Conservation (phyloP, 2,888 invertebrate genomes). For the Cynaeus angustus region DNA sequence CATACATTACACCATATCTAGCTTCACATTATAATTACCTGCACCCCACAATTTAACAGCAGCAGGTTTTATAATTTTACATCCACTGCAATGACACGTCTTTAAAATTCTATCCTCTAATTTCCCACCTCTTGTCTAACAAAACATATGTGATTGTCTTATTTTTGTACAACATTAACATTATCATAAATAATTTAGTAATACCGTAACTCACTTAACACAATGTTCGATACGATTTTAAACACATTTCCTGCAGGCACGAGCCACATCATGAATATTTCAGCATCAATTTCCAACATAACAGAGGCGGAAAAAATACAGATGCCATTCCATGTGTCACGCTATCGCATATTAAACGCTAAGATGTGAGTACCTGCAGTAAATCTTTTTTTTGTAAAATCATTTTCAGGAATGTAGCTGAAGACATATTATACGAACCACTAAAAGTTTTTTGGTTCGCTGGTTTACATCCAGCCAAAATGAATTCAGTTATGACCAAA, state of each 20-base stretch:
- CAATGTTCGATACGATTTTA: not conserved
- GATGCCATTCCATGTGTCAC: not conserved
- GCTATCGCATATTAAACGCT: not conserved
- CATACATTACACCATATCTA: no score
- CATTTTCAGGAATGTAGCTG: not conserved
- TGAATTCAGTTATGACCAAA: not conserved
- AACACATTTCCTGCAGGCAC: not conserved
- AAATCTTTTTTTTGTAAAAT: not conserved
- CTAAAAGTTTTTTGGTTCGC: conserved; percentile 1
- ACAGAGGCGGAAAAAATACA: not conserved
- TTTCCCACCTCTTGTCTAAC: not conserved
- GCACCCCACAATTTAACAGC: not conserved
- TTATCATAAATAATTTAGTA: not conserved
- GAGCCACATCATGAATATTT: not conserved
- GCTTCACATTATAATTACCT: no score
- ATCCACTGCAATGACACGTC: not conserved
- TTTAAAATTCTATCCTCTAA: not conserved
- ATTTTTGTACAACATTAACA: no score
- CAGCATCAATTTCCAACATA: conserved; percentile 9
- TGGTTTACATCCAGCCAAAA: conserved; percentile 1
- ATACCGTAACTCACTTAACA: not conserved
- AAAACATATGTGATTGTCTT: no score
- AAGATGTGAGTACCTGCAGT: not conserved
- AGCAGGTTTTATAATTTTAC: no score
- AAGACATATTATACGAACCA: not conserved